These are phyloP conservation scores for Torymus aiolomorphi DNA, from an alignment of 2,888 invertebrate species.

Conservation along the genomic window DNA sequence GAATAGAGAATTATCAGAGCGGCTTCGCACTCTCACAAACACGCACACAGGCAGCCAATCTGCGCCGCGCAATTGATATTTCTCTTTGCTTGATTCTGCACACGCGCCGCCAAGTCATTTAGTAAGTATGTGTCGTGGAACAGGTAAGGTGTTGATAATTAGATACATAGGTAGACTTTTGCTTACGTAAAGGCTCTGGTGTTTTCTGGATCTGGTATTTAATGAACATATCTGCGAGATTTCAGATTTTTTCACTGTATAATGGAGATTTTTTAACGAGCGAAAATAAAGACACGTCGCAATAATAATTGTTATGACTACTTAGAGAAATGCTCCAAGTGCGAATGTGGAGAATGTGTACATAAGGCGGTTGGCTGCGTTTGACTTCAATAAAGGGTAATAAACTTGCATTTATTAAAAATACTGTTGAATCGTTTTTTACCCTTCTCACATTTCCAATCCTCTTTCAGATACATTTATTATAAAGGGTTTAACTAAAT, in stretches of 20 bases:
- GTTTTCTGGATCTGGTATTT: constrained; percentile 38
- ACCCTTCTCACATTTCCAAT: too few relatives aligned
- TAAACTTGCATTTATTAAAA: too few relatives aligned
- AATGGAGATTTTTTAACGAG: neutral
- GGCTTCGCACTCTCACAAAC: constrained; percentile 53
- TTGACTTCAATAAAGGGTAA: too few relatives aligned
- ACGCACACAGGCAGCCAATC: constrained; percentile 36
- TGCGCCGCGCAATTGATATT: constrained; percentile 11
- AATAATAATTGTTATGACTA: too few relatives aligned
- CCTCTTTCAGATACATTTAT: too few relatives aligned
- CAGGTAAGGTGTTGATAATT: constrained; percentile 67
- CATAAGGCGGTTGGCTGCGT: too few relatives aligned
- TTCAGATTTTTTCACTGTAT: constrained; percentile 51
- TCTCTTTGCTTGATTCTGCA: constrained; percentile 35
- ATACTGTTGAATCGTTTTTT: too few relatives aligned
- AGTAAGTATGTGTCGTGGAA: constrained; percentile 67
- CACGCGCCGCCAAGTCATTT: constrained; percentile 10
- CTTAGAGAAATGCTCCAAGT: too few relatives aligned
- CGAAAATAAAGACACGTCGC: too few relatives aligned
- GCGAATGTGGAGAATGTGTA: too few relatives aligned
- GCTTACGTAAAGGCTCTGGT: constrained; percentile 22
- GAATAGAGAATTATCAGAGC: constrained; percentile 46
- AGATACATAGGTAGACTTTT: neutral
- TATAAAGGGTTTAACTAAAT: neutral
- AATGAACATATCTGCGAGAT: constrained; percentile 51